phyloP scores from a whole-genome alignment of 2,888 invertebrate species.

The Cryptocephalus moraei region DNA sequence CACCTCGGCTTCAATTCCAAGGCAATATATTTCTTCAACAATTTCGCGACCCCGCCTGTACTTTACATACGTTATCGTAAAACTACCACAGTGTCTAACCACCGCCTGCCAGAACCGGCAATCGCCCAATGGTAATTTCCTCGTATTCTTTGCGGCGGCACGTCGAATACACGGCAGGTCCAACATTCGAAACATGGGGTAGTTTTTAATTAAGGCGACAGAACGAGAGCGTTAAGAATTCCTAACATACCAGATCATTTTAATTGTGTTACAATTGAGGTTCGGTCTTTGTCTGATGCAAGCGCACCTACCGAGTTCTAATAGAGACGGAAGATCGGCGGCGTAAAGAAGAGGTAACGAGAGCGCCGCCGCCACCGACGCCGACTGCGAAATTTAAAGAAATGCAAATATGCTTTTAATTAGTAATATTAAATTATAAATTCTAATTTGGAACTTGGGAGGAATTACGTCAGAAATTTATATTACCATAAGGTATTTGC shows the following conservation, averaged over 20 bases:
- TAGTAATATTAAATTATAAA: conserved; percentile 37
- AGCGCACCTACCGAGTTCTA: neutral
- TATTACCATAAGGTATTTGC: no score
- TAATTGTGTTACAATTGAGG: conserved; percentile 34
- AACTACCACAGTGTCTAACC: conserved; percentile 37
- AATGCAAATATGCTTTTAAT: conserved; percentile 37
- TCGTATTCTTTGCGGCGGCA: neutral
- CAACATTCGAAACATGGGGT: conserved; percentile 28
- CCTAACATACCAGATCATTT: conserved; percentile 34
- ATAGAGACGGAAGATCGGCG: conserved; percentile 12
- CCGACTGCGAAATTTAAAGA: conserved; percentile 19
- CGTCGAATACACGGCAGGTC: conserved; percentile 16
- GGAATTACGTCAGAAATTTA: conserved; percentile 3
- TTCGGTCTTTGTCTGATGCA: conserved; percentile 18
- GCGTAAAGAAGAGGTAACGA: conserved; percentile 24
- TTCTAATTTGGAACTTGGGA: conserved; percentile 19
- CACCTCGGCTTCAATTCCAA: conserved; percentile 14
- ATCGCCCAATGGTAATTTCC: conserved; percentile 10
- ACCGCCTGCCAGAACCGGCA: conserved; percentile 31
- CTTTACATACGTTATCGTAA: conserved; percentile 34
- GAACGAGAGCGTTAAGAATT: conserved; percentile 39
- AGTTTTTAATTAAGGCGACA: conserved; percentile 41
- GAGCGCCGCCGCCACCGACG: conserved; percentile 6
- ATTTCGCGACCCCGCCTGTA: conserved; percentile 14
- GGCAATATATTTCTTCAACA: conserved; percentile 17